Evolutionary conservation across 2,888 invertebrate genomes (phyloP).

Genomic region (Zaprionus bogoriensis): DNA sequence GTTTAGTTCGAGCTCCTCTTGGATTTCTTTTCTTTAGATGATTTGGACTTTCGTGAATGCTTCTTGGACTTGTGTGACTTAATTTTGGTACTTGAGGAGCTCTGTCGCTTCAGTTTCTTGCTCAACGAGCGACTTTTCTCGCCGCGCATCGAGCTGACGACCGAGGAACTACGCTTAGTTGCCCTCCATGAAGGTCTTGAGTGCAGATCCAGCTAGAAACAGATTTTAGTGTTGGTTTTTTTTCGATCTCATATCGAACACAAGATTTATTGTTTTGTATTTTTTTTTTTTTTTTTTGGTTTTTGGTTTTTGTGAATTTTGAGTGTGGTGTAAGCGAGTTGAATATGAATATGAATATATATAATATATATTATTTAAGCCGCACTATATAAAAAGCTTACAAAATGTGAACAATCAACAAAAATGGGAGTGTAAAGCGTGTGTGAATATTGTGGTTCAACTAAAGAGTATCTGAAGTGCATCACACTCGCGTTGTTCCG

Average conservation of each 20-base stretch:
- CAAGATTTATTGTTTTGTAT: slow-evolving; percentile 20
- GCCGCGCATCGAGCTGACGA: slow-evolving; percentile 45
- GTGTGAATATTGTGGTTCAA: not conserved
- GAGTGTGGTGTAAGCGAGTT: slow-evolving; percentile 13
- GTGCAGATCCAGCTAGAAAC: slow-evolving; percentile 73
- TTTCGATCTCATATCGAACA: not conserved
- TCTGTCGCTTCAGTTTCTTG: slow-evolving; percentile 62
- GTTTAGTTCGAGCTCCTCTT: slow-evolving; percentile 32
- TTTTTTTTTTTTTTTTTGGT: slow-evolving; percentile 22
- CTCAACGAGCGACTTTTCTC: slow-evolving; percentile 48
- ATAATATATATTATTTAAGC: slow-evolving; percentile 25
- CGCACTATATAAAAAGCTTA: slow-evolving; percentile 8
- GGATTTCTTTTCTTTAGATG: slow-evolving; percentile 45
- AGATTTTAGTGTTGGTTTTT: slow-evolving; percentile 57
- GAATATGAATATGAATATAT: not conserved
- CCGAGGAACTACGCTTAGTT: slow-evolving; percentile 69
- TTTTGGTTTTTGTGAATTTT: slow-evolving; percentile 10
- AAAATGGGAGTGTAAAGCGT: not conserved
- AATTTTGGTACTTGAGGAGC: slow-evolving; percentile 40
- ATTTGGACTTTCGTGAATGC: slow-evolving; percentile 64
- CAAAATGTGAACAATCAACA: slow-evolving; percentile 6
- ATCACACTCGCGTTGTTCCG: too few relatives aligned
- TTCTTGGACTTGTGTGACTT: slow-evolving; percentile 67
- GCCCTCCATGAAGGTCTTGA: slow-evolving; percentile 69
- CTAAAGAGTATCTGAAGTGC: not conserved